A percentile compares a stretch with the other conserved stretches of the same genome.
Evolutionary conservation across 2,888 invertebrate genomes (phyloP).

Genomic region (Thalpophila matura): DNA sequence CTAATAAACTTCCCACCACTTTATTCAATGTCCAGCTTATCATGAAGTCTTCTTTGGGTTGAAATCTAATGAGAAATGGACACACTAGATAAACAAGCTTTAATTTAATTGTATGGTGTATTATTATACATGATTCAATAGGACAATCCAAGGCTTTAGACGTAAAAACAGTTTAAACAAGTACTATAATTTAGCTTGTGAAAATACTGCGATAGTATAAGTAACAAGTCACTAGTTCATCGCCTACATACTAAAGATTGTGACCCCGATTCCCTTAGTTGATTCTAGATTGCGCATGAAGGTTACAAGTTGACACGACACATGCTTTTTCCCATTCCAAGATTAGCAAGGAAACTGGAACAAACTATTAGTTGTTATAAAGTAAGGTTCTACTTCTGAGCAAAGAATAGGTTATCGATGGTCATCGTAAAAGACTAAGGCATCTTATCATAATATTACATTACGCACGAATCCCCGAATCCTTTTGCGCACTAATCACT

Average conservation of each 20-base stretch:
- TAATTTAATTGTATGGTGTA: conserved; percentile 1
- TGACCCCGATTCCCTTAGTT: conserved; percentile 50
- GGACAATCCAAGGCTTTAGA: neutral
- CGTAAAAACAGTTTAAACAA: conserved; percentile 5
- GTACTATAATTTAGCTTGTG: conserved; percentile 14
- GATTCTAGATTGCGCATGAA: conserved; percentile 38
- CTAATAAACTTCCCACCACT: neutral
- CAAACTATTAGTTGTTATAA: no score
- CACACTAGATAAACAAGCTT: conserved; percentile 3
- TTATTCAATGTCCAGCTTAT: neutral
- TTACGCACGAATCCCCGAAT: no score
- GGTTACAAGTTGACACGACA: conserved; percentile 27
- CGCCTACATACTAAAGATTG: conserved; percentile 33
- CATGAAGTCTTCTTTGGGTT: neutral
- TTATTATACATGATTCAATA: conserved; percentile 3
- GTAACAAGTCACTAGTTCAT: conserved; percentile 26
- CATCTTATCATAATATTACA: neutral
- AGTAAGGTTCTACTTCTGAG: neutral
- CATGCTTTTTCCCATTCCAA: conserved; percentile 16
- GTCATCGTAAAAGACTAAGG: neutral
- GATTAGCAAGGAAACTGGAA: conserved; percentile 11
- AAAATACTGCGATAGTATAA: conserved; percentile 10
- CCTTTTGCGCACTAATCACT: conserved; percentile 1
- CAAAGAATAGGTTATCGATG: neutral
- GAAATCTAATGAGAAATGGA: conserved; percentile 4